Evolutionary conservation across 1,140 invertebrate genomes (phyloP), one percentile per base, ranked within the genome.

Genomic region (Dreissena rostriformis): DNA sequence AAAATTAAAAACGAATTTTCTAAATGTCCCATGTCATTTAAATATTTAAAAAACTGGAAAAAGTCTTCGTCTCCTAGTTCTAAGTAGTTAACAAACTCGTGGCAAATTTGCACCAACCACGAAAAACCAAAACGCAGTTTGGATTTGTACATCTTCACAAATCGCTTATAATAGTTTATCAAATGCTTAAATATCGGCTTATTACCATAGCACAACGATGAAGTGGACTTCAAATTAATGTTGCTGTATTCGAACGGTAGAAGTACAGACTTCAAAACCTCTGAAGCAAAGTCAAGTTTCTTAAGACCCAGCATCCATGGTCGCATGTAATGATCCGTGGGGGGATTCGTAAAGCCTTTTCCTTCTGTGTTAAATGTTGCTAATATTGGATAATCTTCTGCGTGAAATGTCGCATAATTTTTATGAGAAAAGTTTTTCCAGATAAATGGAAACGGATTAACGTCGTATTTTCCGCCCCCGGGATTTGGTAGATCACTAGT

Each of bases 1-100:
- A 98, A 95, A 28, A 99, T 94, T 0, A 99, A 91, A 0, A 95
- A 91, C 0, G 96, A 95, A 86, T 95, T 93, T 26, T 95, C 92
- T 11, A 95, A 86, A 39, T 87, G 87, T 53, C 90, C 87, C 26
- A 88, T 84, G 10, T 88, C 76, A 52, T 92, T 86, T n/a, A 94
- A 79, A 17, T 79, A 79, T 55, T 84, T 85, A 8, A 94, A 91
- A 79, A 94, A 91, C n/a, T 89, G 71, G n/a, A 86, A 75, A 75
- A 87, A 66, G 29, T 87, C 83, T 0, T 87, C 63, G 49, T 87
- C 86, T 14, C 83, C 84, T 17, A 87, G 51, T 63, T 85, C 80
- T 10, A 87, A 51, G 55, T 80, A 87, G 66, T 87, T 87, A 1
- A 85, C 65, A 77, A 83, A 85, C 19, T 87, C 80, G 61, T 87